Base-by-base conservation (phyloP, 2,888 invertebrate genomes). In the Leucophora obtusa region DNA sequence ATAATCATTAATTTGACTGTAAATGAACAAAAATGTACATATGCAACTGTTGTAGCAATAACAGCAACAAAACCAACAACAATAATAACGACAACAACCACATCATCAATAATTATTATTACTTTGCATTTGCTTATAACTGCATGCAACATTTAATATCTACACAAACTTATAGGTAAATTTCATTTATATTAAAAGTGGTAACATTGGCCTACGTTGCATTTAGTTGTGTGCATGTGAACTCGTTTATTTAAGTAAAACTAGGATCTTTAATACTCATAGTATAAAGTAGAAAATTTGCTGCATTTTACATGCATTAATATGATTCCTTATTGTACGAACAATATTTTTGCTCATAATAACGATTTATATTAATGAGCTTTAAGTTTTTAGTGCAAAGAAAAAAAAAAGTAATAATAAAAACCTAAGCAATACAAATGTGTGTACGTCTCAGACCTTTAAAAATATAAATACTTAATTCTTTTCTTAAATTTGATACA, bases 311-410 rank as follows among this genome's bases (percentile, higher is more conserved):
- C 68, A 76, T 63, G 71, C 76, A 80, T 80, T 75, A 80, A 80
- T 76, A 76, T 80, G 75, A 72, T 68, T 80, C 53, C 80, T 80
- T 75, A 74, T 80, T 69, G 73, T 69, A 79, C 70, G 54, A 70
- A 79, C 70, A 62, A 68, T 76, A 80, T 76, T 76, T 80, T 62
- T 76, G 65, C 81, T 83, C 83, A 83, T 84, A 84, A 83, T 84
- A 83, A 84, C 84, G 83, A 84, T 84, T 84, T 84, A 84, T 84
- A 83, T 83, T 84, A 84, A 84, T 84, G 84, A 84, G 84, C 84
- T 82, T 82, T 62, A 82, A 82, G 82, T 83, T 75, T 80, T 79
- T 68, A 35, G 65, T 62, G 28, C 15, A 10, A 28, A n/a, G 8
- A 50, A 24, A 59, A 59, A 59, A 35, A 1, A n/a, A 54, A 18